A percentile compares a stretch with the other conserved stretches of the same genome.
Conservation (phyloP, 1,140 invertebrate genomes). For the Drosophila serrata region DNA sequence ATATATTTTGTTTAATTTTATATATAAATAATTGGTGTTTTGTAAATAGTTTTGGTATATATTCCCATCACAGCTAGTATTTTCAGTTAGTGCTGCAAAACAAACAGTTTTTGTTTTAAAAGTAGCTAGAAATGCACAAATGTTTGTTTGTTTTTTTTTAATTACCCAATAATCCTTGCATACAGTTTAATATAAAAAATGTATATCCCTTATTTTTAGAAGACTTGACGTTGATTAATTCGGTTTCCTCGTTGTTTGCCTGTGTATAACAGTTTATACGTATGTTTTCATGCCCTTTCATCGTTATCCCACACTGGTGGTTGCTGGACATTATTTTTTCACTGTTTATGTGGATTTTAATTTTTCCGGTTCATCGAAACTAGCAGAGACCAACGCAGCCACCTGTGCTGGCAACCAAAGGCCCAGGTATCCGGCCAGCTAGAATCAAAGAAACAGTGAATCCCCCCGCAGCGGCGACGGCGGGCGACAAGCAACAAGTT, state of each 20-base stretch:
- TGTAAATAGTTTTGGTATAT: no score
- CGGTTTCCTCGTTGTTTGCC: no score
- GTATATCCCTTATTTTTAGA: no score
- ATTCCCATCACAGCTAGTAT: neutral
- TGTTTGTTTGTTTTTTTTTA: no score
- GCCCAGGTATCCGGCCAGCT: neutral
- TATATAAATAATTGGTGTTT: no score
- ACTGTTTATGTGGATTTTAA: neutral
- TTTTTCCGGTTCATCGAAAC: neutral
- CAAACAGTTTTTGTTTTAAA: neutral
- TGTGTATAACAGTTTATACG: no score
- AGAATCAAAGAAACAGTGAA: neutral
- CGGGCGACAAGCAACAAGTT: slow-evolving; percentile 15
- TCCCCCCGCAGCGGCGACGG: slow-evolving; percentile 5
- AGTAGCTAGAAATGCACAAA: no score
- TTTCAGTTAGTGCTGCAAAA: neutral
- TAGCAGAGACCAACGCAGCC: neutral
- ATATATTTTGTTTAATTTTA: no score
- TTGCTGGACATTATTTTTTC: neutral
- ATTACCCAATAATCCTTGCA: no score
- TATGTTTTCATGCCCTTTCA: no score
- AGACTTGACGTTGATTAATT: no score
- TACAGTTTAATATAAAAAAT: no score
- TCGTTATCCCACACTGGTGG: neutral
- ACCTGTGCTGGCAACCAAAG: slow-evolving; percentile 2